These are phyloP conservation scores for Phymatocera aterrima DNA, from an alignment of 2,888 invertebrate genomes.

Conservation along the genomic window DNA sequence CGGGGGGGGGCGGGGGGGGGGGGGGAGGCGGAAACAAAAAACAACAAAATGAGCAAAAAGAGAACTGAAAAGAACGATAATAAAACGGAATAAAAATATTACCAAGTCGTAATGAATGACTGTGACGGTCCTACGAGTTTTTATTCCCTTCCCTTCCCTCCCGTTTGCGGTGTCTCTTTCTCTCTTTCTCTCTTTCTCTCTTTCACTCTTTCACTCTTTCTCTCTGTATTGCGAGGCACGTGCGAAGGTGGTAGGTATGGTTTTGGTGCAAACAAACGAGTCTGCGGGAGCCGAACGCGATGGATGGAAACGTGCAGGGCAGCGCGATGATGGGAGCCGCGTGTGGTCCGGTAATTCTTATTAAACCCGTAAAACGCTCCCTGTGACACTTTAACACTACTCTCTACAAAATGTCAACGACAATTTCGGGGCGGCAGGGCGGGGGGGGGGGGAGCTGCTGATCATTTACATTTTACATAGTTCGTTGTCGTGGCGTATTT, in stretches of 20 bases:
- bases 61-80: constrained; percentile 60
- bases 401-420: constrained; percentile 30
- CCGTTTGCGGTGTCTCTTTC: background rate
- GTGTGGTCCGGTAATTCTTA: constrained; percentile 60
- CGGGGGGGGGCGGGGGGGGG: too few species aligned
- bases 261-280: constrained; percentile 30
- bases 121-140: constrained; percentile 27
- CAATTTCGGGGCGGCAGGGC: background rate
- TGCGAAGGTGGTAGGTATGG: background rate
- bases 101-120: constrained; percentile 66
- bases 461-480: background rate
- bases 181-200: background rate
- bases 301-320: constrained; percentile 19
- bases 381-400: constrained; percentile 60
- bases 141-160: background rate
- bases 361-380: constrained; percentile 63
- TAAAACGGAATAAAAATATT: constrained; percentile 62
- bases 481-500: too few species aligned
- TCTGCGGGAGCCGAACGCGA: constrained; percentile 27
- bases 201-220: background rate
- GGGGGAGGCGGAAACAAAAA: too few species aligned
- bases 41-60: constrained; percentile 27
- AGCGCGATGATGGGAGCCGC: constrained; percentile 26
- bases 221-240: background rate
- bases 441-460: too few species aligned